A percentile compares a stretch with the other conserved stretches of the same genome.
phyloP scores from a whole-genome alignment of 1,140 invertebrate species.

The Drosophila bifasciata region DNA sequence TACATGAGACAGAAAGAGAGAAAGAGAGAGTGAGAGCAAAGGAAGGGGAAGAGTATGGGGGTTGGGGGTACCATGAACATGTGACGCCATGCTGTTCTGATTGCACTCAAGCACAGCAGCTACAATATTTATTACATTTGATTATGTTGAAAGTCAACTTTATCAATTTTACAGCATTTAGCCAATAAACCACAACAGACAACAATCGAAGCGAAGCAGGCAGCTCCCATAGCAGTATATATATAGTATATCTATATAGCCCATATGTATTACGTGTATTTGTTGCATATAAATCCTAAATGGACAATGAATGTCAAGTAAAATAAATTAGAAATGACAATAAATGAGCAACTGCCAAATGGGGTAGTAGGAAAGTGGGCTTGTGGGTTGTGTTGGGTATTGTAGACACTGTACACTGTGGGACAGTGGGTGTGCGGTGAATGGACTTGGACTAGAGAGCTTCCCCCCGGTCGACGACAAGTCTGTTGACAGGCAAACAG shows the following conservation, averaged over 20 bases:
- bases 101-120: slow-evolving; percentile 78
- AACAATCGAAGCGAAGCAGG: slow-evolving; percentile 28
- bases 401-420: no score
- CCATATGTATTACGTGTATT: slow-evolving; percentile 24
- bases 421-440: slow-evolving; percentile 5
- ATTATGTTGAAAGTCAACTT: slow-evolving; percentile 82
- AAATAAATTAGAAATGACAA: slow-evolving; percentile 82
- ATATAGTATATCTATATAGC: neutral
- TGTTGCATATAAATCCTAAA: slow-evolving; percentile 79
- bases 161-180: slow-evolving; percentile 82
- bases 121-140: slow-evolving; percentile 83
- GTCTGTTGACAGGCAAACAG: slow-evolving; percentile 66
- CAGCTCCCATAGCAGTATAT: slow-evolving; percentile 8
- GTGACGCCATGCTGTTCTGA: slow-evolving; percentile 69
- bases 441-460: slow-evolving; percentile 16
- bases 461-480: slow-evolving; percentile 13
- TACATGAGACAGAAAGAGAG: no score
- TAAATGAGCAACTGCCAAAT: slow-evolving; percentile 75
- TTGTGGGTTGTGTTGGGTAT: no score
- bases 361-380: neutral
- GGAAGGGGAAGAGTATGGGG: neutral
- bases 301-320: slow-evolving; percentile 79
- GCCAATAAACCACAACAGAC: slow-evolving; percentile 77
- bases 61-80: slow-evolving; percentile 38
- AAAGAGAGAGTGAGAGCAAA: neutral